phyloP scores from a whole-genome alignment of 2,888 invertebrate genomes.

The Carpatolechia fugitivella region DNA sequence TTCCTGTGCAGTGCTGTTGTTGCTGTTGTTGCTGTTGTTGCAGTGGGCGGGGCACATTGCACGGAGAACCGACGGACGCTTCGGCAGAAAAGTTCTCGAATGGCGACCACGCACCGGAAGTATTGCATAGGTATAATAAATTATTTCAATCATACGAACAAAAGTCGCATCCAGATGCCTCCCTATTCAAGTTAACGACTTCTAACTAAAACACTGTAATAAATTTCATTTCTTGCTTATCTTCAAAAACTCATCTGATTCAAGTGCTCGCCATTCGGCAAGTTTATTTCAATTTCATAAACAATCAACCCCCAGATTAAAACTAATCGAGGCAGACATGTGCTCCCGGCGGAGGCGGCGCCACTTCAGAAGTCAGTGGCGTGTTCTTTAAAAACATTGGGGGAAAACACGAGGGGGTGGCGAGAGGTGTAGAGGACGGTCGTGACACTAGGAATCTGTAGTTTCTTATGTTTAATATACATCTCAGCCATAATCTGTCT shows the following conservation, averaged over 20 bases:
- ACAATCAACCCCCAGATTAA: neutral
- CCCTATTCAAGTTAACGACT: too few relatives aligned
- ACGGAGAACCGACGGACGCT: too few relatives aligned
- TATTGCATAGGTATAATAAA: too few relatives aligned
- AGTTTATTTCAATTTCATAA: constrained; percentile 11
- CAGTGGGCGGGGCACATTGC: too few relatives aligned
- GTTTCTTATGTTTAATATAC: neutral
- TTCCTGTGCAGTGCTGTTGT: too few relatives aligned
- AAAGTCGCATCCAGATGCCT: too few relatives aligned
- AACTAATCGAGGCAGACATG: neutral
- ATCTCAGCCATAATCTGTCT: too few relatives aligned
- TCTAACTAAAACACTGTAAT: neutral
- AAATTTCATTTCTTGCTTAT: neutral
- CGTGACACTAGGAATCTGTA: neutral
- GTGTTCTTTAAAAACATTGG: constrained; percentile 61
- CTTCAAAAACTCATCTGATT: neutral
- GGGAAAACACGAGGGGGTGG: constrained; percentile 28
- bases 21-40: too few relatives aligned
- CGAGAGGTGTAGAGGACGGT: neutral
- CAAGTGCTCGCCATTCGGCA: constrained; percentile 2
- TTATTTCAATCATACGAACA: too few relatives aligned
- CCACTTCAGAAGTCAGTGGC: constrained; percentile 52
- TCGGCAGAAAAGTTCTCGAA: too few relatives aligned
- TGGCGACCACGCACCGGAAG: too few relatives aligned
- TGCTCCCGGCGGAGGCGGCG: constrained; percentile 12